phyloP scores from a whole-genome alignment of 2,888 invertebrate species.

The Apamea crenata region DNA sequence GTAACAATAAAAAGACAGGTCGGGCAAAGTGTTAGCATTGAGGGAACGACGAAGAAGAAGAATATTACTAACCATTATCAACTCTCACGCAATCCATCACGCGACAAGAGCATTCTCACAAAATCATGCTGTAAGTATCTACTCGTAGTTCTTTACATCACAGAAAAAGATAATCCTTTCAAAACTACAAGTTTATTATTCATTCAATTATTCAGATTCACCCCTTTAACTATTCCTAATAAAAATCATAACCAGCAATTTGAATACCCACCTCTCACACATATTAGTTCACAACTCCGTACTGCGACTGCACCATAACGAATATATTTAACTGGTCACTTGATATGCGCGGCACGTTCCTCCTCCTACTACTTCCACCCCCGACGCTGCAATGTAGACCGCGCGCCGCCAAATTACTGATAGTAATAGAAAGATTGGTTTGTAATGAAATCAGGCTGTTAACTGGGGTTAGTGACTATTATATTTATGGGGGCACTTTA shows the following conservation, averaged over 20 bases:
- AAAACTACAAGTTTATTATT: not conserved
- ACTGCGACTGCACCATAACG: constrained; percentile 57
- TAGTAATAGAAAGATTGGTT: constrained; percentile 54
- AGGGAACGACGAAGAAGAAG: too few species aligned
- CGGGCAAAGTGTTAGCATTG: too few species aligned
- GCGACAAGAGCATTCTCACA: not conserved
- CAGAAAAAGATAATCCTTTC: not conserved
- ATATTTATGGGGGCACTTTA: constrained; percentile 9
- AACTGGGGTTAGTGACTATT: constrained; percentile 14
- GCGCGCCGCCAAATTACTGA: constrained; percentile 46
- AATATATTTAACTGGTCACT: constrained; percentile 56
- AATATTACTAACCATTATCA: not conserved
- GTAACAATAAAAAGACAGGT: not conserved
- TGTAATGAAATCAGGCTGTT: constrained; percentile 47
- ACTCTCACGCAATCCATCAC: too few species aligned
- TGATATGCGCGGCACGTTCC: constrained; percentile 44
- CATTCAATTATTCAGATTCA: not conserved
- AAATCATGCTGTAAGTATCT: not conserved
- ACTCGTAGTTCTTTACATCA: not conserved
- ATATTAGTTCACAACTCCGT: constrained; percentile 51
- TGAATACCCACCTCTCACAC: constrained; percentile 30
- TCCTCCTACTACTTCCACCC: constrained; percentile 33
- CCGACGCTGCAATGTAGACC: constrained; percentile 22
- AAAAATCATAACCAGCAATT: constrained; percentile 35
- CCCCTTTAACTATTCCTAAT: not conserved